These are phyloP conservation scores for Propithecus perrieri DNA, from an alignment of 2,797 vertebrate species.

Conservation along the genomic window DNA sequence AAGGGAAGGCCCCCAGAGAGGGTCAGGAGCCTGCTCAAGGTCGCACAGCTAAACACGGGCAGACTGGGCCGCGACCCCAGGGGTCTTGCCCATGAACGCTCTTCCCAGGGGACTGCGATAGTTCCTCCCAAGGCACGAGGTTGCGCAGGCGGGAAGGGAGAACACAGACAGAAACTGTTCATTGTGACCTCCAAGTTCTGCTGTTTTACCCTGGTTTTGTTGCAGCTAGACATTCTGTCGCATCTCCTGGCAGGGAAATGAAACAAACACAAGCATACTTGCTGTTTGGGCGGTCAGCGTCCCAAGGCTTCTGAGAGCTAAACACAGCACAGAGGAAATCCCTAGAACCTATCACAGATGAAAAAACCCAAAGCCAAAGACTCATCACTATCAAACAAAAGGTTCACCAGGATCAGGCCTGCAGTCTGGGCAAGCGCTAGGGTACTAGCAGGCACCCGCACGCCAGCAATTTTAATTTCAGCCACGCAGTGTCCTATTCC, in stretches of 20 bases:
- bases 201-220: fast-evolving
- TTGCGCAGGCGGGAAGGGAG: fast-evolving
- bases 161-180: too few relatives aligned
- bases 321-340: neutral
- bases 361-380: fast-evolving
- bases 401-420: fast-evolving
- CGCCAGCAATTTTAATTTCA: neutral
- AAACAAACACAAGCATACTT: fast-evolving
- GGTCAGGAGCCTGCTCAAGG: neutral
- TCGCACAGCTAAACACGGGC: neutral
- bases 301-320: neutral
- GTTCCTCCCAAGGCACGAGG: neutral
- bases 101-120: neutral
- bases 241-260: neutral
- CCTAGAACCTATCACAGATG: too few relatives aligned
- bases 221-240: fast-evolving
- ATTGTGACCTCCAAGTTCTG: neutral
- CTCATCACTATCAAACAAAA: neutral
- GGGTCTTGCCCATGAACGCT: neutral
- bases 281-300: fast-evolving
- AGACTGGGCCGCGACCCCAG: fast-evolving
- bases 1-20: neutral
- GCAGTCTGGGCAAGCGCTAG: neutral
- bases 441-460: fast-evolving
- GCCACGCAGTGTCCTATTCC: conserved; percentile 74